Percentiles rank a stretch among this genome's conserved stretches.
These are phyloP conservation scores for Alosa sapidissima DNA, from an alignment of 2,797 vertebrate genomes.

Conservation along the genomic window DNA sequence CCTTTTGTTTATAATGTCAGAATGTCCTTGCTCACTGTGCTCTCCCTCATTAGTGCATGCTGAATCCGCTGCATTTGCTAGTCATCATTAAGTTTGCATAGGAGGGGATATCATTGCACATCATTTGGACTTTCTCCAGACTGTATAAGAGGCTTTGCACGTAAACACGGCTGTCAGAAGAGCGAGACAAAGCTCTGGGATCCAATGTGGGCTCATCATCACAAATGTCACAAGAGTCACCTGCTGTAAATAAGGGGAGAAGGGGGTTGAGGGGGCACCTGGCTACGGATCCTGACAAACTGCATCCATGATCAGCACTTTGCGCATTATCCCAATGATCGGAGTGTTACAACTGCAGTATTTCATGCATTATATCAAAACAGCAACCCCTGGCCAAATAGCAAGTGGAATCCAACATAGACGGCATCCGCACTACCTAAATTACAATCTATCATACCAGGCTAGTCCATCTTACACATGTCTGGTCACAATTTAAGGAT, in stretches of 20 bases:
- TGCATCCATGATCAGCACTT: not conserved
- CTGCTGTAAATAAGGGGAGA: not conserved
- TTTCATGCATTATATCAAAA: not conserved
- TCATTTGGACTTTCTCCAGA: conserved; percentile 7
- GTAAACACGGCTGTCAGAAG: not conserved
- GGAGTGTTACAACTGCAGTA: not conserved
- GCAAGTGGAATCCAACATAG: not conserved
- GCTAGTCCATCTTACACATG: not conserved
- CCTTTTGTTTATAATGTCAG: conserved; percentile 23
- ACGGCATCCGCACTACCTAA: not conserved
- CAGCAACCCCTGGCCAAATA: too few species aligned
- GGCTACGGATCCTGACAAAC: not conserved
- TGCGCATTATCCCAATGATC: not conserved
- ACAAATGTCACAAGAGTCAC: conserved; percentile 15
- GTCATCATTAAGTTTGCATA: not conserved
- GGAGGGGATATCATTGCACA: not conserved
- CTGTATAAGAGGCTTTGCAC: not conserved
- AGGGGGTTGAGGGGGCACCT: not conserved
- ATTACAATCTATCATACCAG: not conserved
- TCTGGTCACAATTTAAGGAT: not conserved
- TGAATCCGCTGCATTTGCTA: not conserved
- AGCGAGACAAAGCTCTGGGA: not conserved
- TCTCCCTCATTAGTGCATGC: not conserved
- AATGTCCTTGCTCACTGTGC: not conserved
- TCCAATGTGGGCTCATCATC: conserved; percentile 4